Base-by-base conservation (phyloP, 2,797 vertebrate genomes). In the Micropoecilia bifurca region DNA sequence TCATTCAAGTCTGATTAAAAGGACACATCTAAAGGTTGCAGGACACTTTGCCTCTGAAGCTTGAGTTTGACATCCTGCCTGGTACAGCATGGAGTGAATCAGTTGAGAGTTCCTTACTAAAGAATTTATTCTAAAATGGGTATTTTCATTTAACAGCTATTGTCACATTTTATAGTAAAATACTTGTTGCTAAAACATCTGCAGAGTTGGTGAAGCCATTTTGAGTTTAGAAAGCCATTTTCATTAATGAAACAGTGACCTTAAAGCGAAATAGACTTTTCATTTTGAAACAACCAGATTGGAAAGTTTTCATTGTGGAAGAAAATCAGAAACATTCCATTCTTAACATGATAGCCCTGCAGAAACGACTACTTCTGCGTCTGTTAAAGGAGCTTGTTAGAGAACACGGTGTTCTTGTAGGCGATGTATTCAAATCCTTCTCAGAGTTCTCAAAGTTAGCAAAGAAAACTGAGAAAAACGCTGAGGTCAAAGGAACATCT, bases 311-410 rank as follows among this genome's bases (percentile, higher is more conserved):
- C 4, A 4, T 6, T 68, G 36, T 13, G 36, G 80, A 85, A 89
- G 83, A 87, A 74, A 83, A 85, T 82, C 79, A 81, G 78, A 88
- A 83, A 86, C 69, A 80, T 81, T 87, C 50, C 76, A 45, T 72
- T 69, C 79, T 45, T 72, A 89, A 82, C 85, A 86, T 85, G 77
- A 84, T 61, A 79, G 48, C 47, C 75, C 69, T 59, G 13, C 43
- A 33, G 47, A 45, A 39, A 46, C 9, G 22, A 20, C 18, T 63
- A 22, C n/a, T n/a, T 47, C 30, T 33, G 1, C 39, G 43, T 73
- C 47, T 74, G 55, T 66, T 45, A 36, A 61, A 25, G 33, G 45
- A 48, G 68, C 2, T 36, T 18, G n/a, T 2, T 4, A 66, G 43
- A 63, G 72, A 74, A 61, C 55, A 76, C 69, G 72, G 73, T 80